Evolutionary conservation across 2,888 invertebrate genomes (phyloP).

Genomic region (Apotomis betuletana): DNA sequence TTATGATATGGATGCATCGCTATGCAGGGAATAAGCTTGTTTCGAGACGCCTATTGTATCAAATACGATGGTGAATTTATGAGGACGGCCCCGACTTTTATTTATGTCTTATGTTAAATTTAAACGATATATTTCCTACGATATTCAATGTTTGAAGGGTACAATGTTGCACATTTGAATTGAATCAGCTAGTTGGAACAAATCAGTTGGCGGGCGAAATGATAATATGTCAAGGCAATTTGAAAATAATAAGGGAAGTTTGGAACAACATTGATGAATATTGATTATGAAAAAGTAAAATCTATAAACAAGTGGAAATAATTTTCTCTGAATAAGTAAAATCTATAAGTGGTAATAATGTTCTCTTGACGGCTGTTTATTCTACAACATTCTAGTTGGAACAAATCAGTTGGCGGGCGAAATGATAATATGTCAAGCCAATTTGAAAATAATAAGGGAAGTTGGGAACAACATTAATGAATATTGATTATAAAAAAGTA

Average conservation of each 20-base stretch:
- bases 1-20: conserved; percentile 74
- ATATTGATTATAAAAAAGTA: conserved; percentile 1
- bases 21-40: conserved; percentile 65
- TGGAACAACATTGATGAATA: neutral
- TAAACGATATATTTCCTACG: conserved; percentile 40
- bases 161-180: conserved; percentile 33
- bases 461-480: neutral
- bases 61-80: conserved; percentile 50
- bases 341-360: no score
- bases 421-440: conserved; percentile 18
- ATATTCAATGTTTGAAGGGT: conserved; percentile 35
- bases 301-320: no score
- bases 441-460: conserved; percentile 2
- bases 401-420: conserved; percentile 26
- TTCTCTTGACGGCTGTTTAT: no score
- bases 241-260: conserved; percentile 1
- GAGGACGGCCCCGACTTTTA: conserved; percentile 43
- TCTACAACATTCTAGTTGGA: neutral
- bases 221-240: conserved; percentile 11
- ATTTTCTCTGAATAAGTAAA: no score
- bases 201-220: conserved; percentile 28
- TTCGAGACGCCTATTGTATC: conserved; percentile 75
- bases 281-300: neutral
- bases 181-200: conserved; percentile 30
- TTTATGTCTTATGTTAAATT: conserved; percentile 47